Conservation (phyloP, 2,113 vertebrate genomes). For the Oreochromis tanganicae region DNA sequence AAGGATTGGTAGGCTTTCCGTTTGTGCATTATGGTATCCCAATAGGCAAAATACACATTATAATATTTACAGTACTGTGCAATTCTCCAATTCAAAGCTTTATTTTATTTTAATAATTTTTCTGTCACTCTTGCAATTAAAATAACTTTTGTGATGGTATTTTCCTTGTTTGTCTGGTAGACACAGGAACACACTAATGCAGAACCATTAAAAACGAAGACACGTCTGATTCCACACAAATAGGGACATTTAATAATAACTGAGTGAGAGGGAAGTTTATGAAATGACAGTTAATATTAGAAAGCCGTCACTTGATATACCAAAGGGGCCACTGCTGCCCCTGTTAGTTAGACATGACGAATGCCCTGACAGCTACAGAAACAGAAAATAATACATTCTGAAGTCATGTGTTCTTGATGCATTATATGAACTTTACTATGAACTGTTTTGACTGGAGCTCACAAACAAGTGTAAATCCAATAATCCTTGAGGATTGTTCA, state of each 20-base stretch:
- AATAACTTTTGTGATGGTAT: neutral
- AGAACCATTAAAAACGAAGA: neutral
- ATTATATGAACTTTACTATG: neutral
- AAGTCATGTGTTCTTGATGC: neutral
- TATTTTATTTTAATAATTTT: neutral
- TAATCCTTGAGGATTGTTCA: neutral
- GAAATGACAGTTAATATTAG: conserved; percentile 57
- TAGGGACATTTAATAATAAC: neutral
- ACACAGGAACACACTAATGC: neutral
- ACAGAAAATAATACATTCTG: neutral
- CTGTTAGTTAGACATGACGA: neutral
- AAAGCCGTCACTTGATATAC: conserved; percentile 49
- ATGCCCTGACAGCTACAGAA: neutral
- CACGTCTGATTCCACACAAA: neutral
- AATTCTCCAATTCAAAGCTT: neutral
- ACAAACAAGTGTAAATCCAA: neutral
- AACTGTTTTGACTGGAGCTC: neutral
- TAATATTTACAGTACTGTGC: too few relatives aligned
- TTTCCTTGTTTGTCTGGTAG: neutral
- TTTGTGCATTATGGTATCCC: neutral
- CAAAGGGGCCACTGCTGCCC: neutral
- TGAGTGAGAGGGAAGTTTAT: neutral
- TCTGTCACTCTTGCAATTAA: neutral
- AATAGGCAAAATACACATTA: neutral
- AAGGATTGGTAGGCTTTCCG: neutral